A percentile compares a stretch with the other conserved stretches of the same genome.
phyloP scores from a whole-genome alignment of 1,140 invertebrate genomes.

The Brachionus sp. region DNA sequence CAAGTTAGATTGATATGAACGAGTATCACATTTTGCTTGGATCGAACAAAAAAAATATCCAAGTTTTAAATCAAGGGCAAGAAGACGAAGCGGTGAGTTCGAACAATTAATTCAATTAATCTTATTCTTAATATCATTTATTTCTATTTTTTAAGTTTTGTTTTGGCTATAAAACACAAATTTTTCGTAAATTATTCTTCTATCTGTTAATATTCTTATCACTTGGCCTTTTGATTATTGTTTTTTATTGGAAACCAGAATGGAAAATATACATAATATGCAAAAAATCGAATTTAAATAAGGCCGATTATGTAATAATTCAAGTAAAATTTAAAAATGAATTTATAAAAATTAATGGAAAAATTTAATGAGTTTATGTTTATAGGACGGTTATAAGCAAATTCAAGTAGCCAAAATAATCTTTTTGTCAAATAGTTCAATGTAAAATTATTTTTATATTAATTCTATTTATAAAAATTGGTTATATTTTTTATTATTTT shows the following conservation, averaged over 20 bases:
- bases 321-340: constrained; percentile 60
- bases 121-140: background rate
- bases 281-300: constrained; percentile 66
- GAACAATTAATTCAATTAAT: background rate
- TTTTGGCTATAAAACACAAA: constrained; percentile 65
- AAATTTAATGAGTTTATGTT: background rate
- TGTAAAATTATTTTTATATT: background rate
- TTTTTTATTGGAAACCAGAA: constrained; percentile 82
- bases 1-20: constrained; percentile 14
- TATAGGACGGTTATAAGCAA: background rate
- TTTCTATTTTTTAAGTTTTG: constrained; percentile 20
- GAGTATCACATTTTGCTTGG: background rate
- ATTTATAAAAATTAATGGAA: constrained; percentile 50
- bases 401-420: background rate
- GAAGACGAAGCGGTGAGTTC: constrained; percentile 37
- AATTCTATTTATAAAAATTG: background rate
- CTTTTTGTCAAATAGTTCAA: background rate
- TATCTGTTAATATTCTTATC: constrained; percentile 68
- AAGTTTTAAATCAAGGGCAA: constrained; percentile 10
- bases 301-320: constrained; percentile 74
- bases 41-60: background rate
- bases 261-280: constrained; percentile 73
- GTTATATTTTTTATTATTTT: background rate
- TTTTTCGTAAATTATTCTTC: constrained; percentile 61
- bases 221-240: constrained; percentile 70